Conservation (phyloP, 2,113 vertebrate species). For the Callithrix jacchus region DNA sequence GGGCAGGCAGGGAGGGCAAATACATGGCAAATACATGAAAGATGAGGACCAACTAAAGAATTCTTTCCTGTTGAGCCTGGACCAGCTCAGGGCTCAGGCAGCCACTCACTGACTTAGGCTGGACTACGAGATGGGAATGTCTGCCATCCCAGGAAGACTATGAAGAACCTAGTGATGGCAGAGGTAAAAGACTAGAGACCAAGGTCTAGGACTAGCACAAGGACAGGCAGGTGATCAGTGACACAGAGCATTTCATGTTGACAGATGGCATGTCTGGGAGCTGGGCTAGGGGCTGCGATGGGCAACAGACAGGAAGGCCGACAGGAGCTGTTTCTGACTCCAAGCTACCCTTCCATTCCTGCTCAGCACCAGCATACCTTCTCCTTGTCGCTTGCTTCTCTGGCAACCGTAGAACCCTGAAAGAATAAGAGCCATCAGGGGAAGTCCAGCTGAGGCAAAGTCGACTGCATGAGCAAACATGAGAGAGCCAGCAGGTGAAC, state of each 20-base stretch:
- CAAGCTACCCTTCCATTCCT: background rate
- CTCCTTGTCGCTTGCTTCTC: constrained; percentile 97
- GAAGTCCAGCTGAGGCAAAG: background rate
- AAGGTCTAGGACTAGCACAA: background rate
- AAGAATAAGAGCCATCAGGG: constrained; percentile 50
- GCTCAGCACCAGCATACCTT: constrained; percentile 85
- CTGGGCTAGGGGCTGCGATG: background rate
- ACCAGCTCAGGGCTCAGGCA: background rate
- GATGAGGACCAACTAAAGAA: background rate
- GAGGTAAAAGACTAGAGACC: background rate
- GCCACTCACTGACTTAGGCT: background rate
- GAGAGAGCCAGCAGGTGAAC: background rate
- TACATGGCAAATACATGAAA: fast-evolving
- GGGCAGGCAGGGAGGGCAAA: background rate
- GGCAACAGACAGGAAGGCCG: background rate
- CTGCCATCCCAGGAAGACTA: background rate
- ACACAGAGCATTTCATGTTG: background rate
- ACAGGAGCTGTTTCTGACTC: background rate
- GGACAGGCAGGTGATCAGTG: background rate
- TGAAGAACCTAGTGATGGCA: background rate
- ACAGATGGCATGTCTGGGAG: background rate
- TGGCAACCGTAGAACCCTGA: constrained; percentile 95
- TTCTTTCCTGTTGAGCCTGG: background rate
- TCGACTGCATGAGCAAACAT: background rate
- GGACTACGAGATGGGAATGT: background rate